A percentile compares a stretch with the other conserved stretches of the same genome.
Evolutionary conservation across 2,888 invertebrate genomes (phyloP).

Genomic region (Serrognathus titanus): DNA sequence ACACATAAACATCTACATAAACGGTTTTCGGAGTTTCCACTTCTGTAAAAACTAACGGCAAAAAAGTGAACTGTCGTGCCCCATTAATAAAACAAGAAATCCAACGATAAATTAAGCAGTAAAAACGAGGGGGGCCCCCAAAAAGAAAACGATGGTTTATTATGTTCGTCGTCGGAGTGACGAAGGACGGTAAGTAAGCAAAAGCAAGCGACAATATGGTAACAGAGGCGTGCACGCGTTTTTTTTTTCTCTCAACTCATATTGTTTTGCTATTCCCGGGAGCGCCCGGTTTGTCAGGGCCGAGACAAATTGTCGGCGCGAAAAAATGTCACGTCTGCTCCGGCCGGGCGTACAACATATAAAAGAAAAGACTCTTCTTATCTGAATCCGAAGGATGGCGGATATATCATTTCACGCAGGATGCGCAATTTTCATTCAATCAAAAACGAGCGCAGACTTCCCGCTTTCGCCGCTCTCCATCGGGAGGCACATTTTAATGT

Average conservation of each 20-base stretch:
- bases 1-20: too few species aligned
- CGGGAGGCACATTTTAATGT: slow-evolving; percentile 1
- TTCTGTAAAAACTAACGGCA: too few species aligned
- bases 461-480: slow-evolving; percentile 31
- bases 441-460: slow-evolving; percentile 33
- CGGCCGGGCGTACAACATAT: slow-evolving; percentile 19
- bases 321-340: slow-evolving; percentile 40
- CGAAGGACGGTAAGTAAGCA: too few species aligned
- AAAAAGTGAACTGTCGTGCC: too few species aligned
- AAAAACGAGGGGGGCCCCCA: too few species aligned
- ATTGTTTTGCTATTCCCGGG: slow-evolving; percentile 6
- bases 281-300: slow-evolving; percentile 14
- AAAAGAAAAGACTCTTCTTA: slow-evolving; percentile 35
- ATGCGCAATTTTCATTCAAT: slow-evolving; percentile 46
- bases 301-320: slow-evolving; percentile 36
- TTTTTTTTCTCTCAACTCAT: not conserved
- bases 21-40: too few species aligned
- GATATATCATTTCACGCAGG: slow-evolving; percentile 46
- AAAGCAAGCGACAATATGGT: not conserved
- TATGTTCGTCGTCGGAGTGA: too few species aligned
- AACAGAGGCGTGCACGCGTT: not conserved
- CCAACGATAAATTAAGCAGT: too few species aligned
- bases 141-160: too few species aligned
- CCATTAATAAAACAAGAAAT: too few species aligned
- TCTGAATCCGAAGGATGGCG: slow-evolving; percentile 39